Evolutionary conservation across 1,140 invertebrate genomes (phyloP), one percentile per base, ranked within the genome.

Genomic region (Alviniconcha marisindica): DNA sequence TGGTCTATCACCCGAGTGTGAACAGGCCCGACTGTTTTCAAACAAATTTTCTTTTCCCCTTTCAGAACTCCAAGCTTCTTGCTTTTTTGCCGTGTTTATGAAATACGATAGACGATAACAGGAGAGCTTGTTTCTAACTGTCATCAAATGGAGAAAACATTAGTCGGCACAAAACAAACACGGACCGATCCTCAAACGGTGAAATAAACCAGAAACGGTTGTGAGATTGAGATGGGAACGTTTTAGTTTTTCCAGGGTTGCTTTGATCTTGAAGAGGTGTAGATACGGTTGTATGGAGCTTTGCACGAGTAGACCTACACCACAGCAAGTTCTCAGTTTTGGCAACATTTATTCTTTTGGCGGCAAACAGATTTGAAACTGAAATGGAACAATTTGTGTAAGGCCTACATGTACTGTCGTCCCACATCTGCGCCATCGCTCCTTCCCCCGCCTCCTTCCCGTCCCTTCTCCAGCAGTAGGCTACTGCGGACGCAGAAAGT

Each of bases 121-220:
- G 69, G 21, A 18, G 33, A 15, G 69, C 69, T 71, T 71, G 69
- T 71, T 71, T 71, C 69, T 36, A 71, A 71, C 69, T 71, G 69
- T 40, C 69, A 71, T 71, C 69, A 71, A 71, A 71, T 28, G 69
- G 69, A 28, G 36, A 40, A 38, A 71, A 71, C 69, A 71, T 71
- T 71, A 71, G 69, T 71, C 69, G 69, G 69, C 69, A 18, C 69
- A 71, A 71, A 24, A 71, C 69, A 71, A 71, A 71, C 69, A 71
- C 69, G 69, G 69, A 21, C 0, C 69, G 69, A 40, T 71, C 36
- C 69, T 71, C 69, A 40, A 71, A 71, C 69, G 24, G 69, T 1
- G 69, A 40, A 69, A 71, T 14, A 71, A 71, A 40, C 69, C 36
- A 10, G 69, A 40, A 42, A 33, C 69, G 36, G 33, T 14, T 71